Conservation (phyloP, 2,113 vertebrate species). For the Callorhinus ursinus region DNA sequence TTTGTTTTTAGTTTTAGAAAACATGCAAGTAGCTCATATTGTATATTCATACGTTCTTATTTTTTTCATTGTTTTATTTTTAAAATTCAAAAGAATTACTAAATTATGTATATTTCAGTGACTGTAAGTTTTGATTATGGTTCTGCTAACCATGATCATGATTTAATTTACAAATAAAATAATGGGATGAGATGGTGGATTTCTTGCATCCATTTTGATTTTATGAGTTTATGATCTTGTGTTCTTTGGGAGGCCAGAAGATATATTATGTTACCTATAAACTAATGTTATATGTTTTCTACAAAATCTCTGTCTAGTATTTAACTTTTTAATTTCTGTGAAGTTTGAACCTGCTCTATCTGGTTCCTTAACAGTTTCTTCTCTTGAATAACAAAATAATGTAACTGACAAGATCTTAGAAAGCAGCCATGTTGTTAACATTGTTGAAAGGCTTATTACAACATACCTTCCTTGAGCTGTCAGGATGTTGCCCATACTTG, state of each 20-base stretch:
- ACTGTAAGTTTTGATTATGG: not conserved
- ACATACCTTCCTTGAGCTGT: not conserved
- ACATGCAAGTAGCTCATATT: not conserved
- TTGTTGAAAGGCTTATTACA: not conserved
- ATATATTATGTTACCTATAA: not conserved
- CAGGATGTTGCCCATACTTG: not conserved
- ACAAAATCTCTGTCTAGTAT: not conserved
- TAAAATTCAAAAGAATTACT: conserved; percentile 8
- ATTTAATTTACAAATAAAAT: conserved; percentile 20
- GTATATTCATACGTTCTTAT: not conserved
- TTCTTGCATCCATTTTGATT: not conserved
- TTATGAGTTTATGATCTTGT: not conserved
- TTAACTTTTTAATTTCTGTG: not conserved
- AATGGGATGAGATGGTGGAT: not conserved
- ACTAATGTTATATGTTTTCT: not conserved
- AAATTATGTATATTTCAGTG: not conserved
- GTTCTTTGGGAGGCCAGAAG: not conserved
- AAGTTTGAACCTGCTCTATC: not conserved
- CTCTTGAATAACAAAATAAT: not conserved
- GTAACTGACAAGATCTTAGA: not conserved
- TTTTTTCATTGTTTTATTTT: not conserved
- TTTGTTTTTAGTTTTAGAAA: not conserved
- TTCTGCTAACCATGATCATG: not conserved
- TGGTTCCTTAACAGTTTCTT: not conserved
- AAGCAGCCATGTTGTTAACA: not conserved